phyloP scores from a whole-genome alignment of 2,113 vertebrate genomes.

The Pomatostomus ruficeps region DNA sequence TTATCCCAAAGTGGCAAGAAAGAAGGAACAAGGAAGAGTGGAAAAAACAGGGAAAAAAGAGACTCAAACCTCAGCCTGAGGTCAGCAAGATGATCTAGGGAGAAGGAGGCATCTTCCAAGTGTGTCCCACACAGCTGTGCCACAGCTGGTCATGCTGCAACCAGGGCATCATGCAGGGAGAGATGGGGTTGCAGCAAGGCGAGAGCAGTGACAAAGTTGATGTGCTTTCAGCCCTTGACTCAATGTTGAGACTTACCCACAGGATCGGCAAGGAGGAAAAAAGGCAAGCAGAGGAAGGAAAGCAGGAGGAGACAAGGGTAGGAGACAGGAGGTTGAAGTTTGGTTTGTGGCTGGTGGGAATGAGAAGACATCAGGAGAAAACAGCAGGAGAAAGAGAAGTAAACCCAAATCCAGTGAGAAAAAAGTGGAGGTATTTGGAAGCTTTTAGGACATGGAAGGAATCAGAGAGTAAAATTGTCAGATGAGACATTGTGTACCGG shows the following conservation, averaged over 20 bases:
- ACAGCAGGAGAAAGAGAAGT: not conserved
- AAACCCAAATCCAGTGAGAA: not conserved
- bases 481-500: not conserved
- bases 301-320: not conserved
- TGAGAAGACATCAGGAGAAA: not conserved
- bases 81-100: not conserved
- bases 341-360: not conserved
- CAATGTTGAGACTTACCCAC: fast-evolving
- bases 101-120: not conserved
- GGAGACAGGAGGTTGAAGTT: not conserved
- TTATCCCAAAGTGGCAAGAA: not conserved
- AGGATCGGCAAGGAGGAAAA: not conserved
- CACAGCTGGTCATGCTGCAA: not conserved
- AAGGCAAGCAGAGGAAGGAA: not conserved
- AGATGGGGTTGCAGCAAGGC: not conserved
- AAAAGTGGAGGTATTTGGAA: not conserved
- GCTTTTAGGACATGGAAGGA: not conserved
- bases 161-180: not conserved
- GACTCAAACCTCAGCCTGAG: not conserved
- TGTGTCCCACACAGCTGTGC: not conserved
- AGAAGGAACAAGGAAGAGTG: not conserved
- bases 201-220: not conserved
- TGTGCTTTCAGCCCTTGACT: not conserved
- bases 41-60: not conserved
- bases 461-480: not conserved